Conservation (phyloP, 2,113 vertebrate genomes). For the Eubucco bourcierii region DNA sequence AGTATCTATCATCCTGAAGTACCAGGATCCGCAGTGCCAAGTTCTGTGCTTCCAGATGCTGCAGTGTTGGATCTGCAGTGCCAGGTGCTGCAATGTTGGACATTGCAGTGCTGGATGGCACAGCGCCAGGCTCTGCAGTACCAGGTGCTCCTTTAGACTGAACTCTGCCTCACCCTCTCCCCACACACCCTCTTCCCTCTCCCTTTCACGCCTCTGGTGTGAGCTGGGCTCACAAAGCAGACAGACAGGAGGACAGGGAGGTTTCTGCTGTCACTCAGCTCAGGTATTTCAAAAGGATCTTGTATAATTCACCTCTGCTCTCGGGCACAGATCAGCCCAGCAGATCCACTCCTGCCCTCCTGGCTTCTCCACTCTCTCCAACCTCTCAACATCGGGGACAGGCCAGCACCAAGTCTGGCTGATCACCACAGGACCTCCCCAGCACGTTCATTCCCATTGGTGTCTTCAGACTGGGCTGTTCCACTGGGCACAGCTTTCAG, state of each 20-base stretch:
- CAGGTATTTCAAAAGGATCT: neutral
- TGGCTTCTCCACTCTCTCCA: rapidly evolving
- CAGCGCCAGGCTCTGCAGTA: neutral
- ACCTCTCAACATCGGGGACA: neutral
- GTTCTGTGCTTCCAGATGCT: too few species aligned
- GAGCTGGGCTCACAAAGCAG: neutral
- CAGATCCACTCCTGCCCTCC: rapidly evolving
- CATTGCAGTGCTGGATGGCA: too few species aligned
- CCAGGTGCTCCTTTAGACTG: neutral
- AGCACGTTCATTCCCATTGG: neutral
- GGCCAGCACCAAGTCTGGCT: neutral
- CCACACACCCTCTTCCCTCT: neutral
- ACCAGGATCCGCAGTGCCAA: too few species aligned
- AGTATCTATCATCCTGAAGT: too few species aligned
- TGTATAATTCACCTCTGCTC: neutral
- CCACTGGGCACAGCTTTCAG: neutral
- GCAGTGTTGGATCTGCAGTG: neutral
- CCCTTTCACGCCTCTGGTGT: neutral
- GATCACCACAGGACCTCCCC: too few species aligned
- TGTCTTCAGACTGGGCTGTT: rapidly evolving
- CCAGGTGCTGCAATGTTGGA: neutral
- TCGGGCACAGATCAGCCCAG: neutral
- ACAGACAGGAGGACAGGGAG: neutral
- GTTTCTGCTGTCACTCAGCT: neutral
- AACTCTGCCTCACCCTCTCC: neutral